Base-by-base conservation (phyloP, 2,113 vertebrate species). In the Nestor notabilis region DNA sequence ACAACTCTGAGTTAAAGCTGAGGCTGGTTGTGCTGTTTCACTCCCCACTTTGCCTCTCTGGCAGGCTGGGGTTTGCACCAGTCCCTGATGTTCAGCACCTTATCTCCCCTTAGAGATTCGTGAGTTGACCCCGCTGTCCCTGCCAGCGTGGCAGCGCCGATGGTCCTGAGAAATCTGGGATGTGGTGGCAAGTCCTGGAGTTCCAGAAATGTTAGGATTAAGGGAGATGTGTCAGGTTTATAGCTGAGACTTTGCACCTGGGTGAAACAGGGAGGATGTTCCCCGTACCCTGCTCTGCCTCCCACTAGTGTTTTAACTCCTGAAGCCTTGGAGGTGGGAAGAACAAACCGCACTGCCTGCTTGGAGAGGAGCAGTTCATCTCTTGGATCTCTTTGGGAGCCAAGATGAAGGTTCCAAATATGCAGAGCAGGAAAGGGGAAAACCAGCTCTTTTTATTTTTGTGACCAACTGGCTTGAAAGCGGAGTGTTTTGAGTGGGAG, bases 111-210 rank as follows among this genome's bases (percentile, higher is more conserved):
- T 5, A 1, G 21, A 49, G 41, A n/a, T 20, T 25, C 13, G 2
- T 5, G 7, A 1, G 39, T 2, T 58, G 50, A 43, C 76, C 70
- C 43, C 2, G 1, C 74, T 2, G 8, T 11, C 52, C 44, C 37
- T 27, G 66, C 75, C 83, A 61, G 55, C 60, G 10, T 65, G 84
- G 84, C 84, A 31, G 83, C 4, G 0, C 37, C 4, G 14, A 7
- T 4, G 24, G 23, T 14, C 39, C 64, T 5, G 31, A 37, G 79
- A 16, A 13, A 11, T 3, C 31, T 7, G 55, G 14, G 2, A 31
- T 0, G 0, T 4, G n/a, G 2, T 5, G 58, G 39, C 3, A 1
- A 19, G 16, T 29, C 46, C 47, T 7, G 21, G 31, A 17, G 19
- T 7, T 44, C 3, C 7, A 5, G 53, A 4, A 2, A 16, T 9